Evolutionary conservation across 1,140 invertebrate species (phyloP), one percentile per base, ranked within the genome.

Genomic region (Orussus abietinus): DNA sequence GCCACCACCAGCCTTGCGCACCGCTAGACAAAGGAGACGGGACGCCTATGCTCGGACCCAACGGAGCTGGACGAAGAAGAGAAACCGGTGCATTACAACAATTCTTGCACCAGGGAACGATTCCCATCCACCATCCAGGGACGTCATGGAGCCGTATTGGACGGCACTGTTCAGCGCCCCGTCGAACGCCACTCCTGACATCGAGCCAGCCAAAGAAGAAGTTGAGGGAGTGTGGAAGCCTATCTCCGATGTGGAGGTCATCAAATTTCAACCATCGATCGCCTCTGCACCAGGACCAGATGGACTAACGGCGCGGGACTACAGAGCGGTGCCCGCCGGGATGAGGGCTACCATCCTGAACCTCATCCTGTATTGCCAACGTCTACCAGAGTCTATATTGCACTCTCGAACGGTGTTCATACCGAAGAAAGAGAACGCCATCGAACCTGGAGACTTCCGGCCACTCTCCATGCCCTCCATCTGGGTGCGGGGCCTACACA

Each of bases 391-490:
- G 7, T n/a, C 41, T 13, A 13, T 49, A 5, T 12, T 31, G 7
- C 32, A 47, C n/a, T 44, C 47, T 1, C 38, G 36, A 36, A 59
- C 59, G 6, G 45, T 42, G 0, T 18, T 57, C 1, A 53, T 62
- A n/a, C 51, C 57, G 6, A 66, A 66, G 31, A 53, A 39, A 21
- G 54, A 57, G 6, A 39, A 11, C 3, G 55, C 60, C 14, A 40
- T 13, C 9, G 43, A 47, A 0, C 57, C 56, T n/a, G 49, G 45
- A 4, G 55, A 58, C 13, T 68, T 56, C 19, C 42, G 66, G 13
- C 69, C 71, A 6, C 72, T 75, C 1, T 64, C 66, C 11, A 59
- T 75, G 7, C 55, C 62, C 19, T 72, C 65, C 1, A 47, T 68
- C 3, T 31, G 67, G 0, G 46, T 61, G 3, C 37, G 66, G 17